phyloP scores from a whole-genome alignment of 2,113 vertebrate genomes.

The Hyperopisus bebe region DNA sequence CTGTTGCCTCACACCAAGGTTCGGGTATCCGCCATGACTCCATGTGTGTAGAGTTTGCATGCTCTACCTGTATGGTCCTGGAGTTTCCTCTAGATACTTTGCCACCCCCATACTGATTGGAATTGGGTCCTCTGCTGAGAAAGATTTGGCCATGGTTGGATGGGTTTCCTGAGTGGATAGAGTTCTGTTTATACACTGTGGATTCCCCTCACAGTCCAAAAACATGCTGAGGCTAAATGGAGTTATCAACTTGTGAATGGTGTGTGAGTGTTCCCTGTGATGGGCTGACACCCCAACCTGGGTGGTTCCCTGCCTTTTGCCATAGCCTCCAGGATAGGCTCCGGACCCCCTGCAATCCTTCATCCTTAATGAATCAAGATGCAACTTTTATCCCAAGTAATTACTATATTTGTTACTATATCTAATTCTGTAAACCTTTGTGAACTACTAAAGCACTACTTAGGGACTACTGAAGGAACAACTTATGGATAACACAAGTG shows the following conservation, averaged over 20 bases:
- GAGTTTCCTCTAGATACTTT: not conserved
- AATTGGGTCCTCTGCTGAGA: not conserved
- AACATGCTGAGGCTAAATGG: not conserved
- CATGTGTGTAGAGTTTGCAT: not conserved
- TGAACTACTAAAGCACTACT: too few species aligned
- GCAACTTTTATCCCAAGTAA: not conserved
- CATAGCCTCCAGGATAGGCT: not conserved
- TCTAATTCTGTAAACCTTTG: too few species aligned
- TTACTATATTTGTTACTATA: not conserved
- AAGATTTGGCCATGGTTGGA: not conserved
- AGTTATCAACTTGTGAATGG: not conserved
- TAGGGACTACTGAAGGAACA: too few species aligned
- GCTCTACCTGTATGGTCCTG: not conserved
- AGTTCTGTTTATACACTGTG: not conserved
- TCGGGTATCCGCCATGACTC: not conserved
- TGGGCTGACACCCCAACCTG: not conserved
- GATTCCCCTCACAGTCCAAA: not conserved
- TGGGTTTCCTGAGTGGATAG: not conserved
- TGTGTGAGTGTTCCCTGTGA: not conserved
- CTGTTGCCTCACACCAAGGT: not conserved
- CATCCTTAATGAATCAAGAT: not conserved
- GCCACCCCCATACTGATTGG: not conserved
- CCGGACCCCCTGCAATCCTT: not conserved
- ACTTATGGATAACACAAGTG: too few species aligned
- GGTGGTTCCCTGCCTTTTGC: not conserved